Conservation (phyloP, 53 echinoderm and acorn worm species). For the Crossaster papposus region DNA sequence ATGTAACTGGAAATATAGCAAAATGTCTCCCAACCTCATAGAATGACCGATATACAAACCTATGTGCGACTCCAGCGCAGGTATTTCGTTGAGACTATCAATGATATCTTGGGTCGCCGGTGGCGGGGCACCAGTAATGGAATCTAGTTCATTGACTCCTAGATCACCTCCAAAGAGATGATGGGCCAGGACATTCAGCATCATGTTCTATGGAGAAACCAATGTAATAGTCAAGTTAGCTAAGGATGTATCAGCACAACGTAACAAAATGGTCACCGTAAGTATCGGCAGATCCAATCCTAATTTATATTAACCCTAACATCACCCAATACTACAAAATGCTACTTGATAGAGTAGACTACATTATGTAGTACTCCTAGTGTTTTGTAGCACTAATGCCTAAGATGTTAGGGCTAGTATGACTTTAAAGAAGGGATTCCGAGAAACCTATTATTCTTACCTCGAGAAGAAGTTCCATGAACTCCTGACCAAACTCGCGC, state of each 20-base stretch:
- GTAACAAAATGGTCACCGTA: no score
- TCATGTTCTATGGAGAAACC: conserved; percentile 67
- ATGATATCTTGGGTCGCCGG: conserved; percentile 81
- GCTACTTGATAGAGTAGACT: no score
- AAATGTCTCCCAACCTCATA: no score
- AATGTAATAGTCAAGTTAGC: neutral
- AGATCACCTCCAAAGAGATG: conserved; percentile 71
- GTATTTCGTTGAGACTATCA: conserved; percentile 64
- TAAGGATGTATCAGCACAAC: no score
- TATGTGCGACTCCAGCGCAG: conserved; percentile 51
- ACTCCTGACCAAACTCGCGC: conserved; percentile 78
- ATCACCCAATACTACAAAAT: no score
- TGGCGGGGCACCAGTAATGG: conserved; percentile 71
- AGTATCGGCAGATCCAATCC: no score
- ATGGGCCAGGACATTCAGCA: conserved; percentile 80
- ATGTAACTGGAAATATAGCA: no score
- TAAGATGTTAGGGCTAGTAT: no score
- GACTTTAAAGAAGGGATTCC: no score
- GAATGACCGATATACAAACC: conserved; percentile 40
- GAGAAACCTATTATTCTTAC: conserved; percentile 28
- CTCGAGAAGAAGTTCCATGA: conserved; percentile 85
- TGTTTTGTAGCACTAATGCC: no score
- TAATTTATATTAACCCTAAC: no score
- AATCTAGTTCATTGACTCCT: conserved; percentile 26
- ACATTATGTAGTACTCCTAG: no score